Evolutionary conservation across 1,140 invertebrate genomes (phyloP), one percentile per base, ranked within the genome.

Genomic region (Philopotamus ludificatus): DNA sequence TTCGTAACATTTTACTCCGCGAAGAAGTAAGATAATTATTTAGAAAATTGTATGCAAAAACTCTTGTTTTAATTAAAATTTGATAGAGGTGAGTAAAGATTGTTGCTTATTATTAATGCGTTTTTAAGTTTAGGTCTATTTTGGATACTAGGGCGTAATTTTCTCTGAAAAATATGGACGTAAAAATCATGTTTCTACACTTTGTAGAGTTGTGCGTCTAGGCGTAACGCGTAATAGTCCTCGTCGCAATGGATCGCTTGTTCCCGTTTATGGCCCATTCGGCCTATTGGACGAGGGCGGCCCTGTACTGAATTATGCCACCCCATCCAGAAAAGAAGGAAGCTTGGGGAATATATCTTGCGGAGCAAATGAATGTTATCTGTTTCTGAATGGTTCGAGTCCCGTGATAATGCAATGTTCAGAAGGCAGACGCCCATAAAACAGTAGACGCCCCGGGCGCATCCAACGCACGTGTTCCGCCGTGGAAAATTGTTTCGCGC

Each of bases 241-340:
- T n/a, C 20, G 22, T 26, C 34, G 34, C 42, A 65, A 57, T 54
- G 53, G 49, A 66, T 61, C 49, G 22, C 59, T 57, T 57, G 59
- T 62, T 63, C 58, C 65, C 57, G 39, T 62, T 66, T 67, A 67
- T 63, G 41, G 65, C 50, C 65, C 65, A 67, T 67, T 67, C 65
- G 26, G 18, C 55, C 2, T 18, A 54, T 60, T 63, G 51, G 39
- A 15, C 45, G 45, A 20, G 53, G 62, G 62, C 57, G 63, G 49
- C 20, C 60, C 53, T 60, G 39, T 59, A 53, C 42, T 63, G 66
- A 64, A 68, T 67, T 44, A 58, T 45, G 53, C 50, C 42, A 26
- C 44, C 60, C 54, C 44, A 39, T 39, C 22, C 54, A 23, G 28
- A 55, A 64, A 45, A 12, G 39, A 55, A 25, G 49, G 25, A 39